Base-by-base conservation (phyloP, 2,888 invertebrate species). In the Drosophila bunnanda region DNA sequence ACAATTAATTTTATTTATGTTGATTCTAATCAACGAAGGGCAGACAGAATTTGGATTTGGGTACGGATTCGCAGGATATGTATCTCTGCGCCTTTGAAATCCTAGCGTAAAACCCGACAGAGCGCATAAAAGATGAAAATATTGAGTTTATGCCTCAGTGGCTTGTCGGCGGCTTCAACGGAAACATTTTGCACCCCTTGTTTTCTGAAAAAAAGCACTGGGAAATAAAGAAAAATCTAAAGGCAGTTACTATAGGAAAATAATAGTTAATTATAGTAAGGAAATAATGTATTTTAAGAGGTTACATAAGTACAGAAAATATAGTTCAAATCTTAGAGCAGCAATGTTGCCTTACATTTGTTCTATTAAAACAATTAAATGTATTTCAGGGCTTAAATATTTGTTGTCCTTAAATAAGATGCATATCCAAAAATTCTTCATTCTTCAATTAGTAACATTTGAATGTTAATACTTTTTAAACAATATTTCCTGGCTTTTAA, bases 1-100 rank as follows among this genome's bases (percentile, higher is more conserved):
- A 86, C 85, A 85, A 85, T 88, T 85, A 85, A 85, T 88, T 88
- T 87, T 86, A 81, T 84, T 87, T 84, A 88, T 88, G 84, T 88
- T 85, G 87, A 88, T 85, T 88, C 78, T 81, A 86, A 87, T 84
- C 85, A 84, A 77, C 75, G 75, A 75, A 67, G 74, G 76, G 76
- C 76, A 78, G 71, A 60, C 78, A 66, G 77, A 67, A 59, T 75
- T 70, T 41, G 43, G 30, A 43, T 25, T 72, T 41, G 34, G 30
- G 34, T 17, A 15, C 17, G 20, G 61, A 43, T 13, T 20, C 20
- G 32, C 48, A 69, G 69, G 34, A 28, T 50, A 12, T 36, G 8
- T 39, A 28, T 55, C 12, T 36, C 12, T 30, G 8, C 32, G 48
- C 66, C 67, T 52, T 56, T 55, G 54, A 72, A 71, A 71, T 54